Evolutionary conservation across 1,140 invertebrate species (phyloP).

Genomic region (Drosophila albomicans): DNA sequence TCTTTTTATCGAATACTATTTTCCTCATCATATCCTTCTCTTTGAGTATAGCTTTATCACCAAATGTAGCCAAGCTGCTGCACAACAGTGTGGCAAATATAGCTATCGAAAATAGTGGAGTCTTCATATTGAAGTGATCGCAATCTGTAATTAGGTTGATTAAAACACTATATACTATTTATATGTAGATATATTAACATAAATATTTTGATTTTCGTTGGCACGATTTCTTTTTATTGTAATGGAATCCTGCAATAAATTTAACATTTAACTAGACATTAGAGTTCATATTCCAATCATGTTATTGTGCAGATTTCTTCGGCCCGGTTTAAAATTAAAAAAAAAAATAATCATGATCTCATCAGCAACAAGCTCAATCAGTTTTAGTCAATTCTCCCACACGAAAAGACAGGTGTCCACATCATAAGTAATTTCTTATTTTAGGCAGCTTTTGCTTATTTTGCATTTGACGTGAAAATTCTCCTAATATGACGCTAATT

Average conservation of each 20-base stretch:
- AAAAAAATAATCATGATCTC: conserved; percentile 32
- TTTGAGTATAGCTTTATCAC: conserved; percentile 66
- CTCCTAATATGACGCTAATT: background rate
- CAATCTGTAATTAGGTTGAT: background rate
- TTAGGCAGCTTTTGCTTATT: background rate
- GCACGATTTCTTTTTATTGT: background rate
- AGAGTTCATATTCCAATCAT: no score
- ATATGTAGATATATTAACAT: no score
- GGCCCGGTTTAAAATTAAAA: background rate
- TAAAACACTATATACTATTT: background rate
- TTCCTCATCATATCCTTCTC: conserved; percentile 92
- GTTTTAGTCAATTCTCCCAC: conserved; percentile 16
- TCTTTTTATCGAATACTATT: conserved; percentile 93
- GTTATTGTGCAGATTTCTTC: no score
- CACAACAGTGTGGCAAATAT: conserved; percentile 34
- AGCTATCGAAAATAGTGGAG: conserved; percentile 7
- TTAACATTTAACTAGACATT: background rate
- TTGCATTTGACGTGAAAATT: conserved; percentile 1
- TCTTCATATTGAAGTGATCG: conserved; percentile 20
- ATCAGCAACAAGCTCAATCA: conserved; percentile 31
- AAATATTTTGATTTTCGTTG: background rate
- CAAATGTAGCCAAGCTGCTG: conserved; percentile 37
- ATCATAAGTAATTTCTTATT: conserved; percentile 23
- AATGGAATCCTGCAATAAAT: background rate
- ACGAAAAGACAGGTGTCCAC: conserved; percentile 21